Percentiles rank a stretch among this genome's conserved stretches.
phyloP scores from a whole-genome alignment of 2,113 vertebrate species.

The Phasianus colchicus region DNA sequence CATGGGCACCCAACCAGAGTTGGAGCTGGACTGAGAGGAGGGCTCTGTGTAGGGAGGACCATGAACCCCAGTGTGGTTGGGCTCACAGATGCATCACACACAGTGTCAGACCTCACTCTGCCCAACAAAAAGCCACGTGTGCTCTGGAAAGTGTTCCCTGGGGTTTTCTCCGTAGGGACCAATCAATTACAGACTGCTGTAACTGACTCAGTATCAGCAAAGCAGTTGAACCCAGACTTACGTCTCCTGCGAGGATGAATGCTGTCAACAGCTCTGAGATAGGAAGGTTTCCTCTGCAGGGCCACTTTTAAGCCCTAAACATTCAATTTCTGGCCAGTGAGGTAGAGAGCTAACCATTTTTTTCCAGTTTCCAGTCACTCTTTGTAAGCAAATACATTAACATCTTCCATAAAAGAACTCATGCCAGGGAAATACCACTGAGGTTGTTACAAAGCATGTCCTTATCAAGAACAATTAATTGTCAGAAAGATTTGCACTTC shows the following conservation, averaged over 20 bases:
- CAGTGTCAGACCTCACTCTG: not conserved
- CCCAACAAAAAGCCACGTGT: not conserved
- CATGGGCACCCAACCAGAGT: not conserved
- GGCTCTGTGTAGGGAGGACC: not conserved
- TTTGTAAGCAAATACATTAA: constrained; percentile 16
- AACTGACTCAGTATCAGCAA: not conserved
- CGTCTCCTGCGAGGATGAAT: not conserved
- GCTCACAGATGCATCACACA: not conserved
- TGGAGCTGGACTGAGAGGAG: not conserved
- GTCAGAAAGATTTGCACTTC: not conserved
- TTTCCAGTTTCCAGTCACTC: not conserved
- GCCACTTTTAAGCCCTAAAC: not conserved
- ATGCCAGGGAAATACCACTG: not conserved
- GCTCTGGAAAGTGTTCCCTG: not conserved
- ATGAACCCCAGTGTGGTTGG: not conserved
- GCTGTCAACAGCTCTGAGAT: constrained; percentile 4
- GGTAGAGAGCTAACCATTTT: not conserved
- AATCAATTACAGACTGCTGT: not conserved
- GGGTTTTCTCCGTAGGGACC: not conserved
- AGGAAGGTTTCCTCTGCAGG: not conserved
- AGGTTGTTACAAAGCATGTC: not conserved
- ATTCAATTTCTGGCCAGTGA: not conserved
- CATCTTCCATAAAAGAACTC: not conserved
- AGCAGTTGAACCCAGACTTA: not conserved
- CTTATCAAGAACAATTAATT: not conserved